Base-by-base conservation (phyloP, 2,113 vertebrate species). In the Paramisgurnus dabryanus region DNA sequence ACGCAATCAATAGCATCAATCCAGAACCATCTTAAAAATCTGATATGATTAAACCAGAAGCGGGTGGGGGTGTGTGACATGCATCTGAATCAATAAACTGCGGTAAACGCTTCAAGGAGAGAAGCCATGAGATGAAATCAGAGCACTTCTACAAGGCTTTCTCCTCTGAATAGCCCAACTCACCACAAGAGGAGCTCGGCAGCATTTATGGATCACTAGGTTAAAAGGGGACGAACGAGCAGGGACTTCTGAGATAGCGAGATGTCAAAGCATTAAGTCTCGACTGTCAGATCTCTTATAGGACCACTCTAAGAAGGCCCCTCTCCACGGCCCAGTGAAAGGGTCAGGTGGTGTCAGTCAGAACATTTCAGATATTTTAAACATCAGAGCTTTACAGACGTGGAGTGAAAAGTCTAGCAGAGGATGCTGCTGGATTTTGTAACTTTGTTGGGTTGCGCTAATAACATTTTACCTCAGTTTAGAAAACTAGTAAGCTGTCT, bases 1-100 rank as follows among this genome's bases (percentile, higher is more conserved):
- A 63, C 53, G 53, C 71, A 85, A 89, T 89, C 86, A 79, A 89
- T 90, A 80, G 15, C 76, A 87, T 88, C 88, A 86, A 85, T 87
- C 86, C 76, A 85, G 80, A 87, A 85, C 76, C 84, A 80, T 80
- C 84, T 73, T 87, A 78, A 77, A 82, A 85, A 87, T 84, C 88
- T 89, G 85, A 89, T 87, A 86, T 88, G 84, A 89, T 89, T 88
- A 87, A 89, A 90, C 74, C 84, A 85, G 73, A 78, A 85, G 83
- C 73, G 58, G 41, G 55, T 39, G 9, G 3, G 17, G 47, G 27
- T 22, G 13, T 39, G 22, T 58, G 53, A 47, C n/a, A 61, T 65
- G 67, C 3, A 22, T 6, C 77, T 12, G 77, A 82, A 90, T 90
- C 88, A 65, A 89, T 88, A 87, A 75, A 73, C 55, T 79, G 75